phyloP scores from a whole-genome alignment of 2,797 vertebrate genomes.

The Denticeps clupeoides region DNA sequence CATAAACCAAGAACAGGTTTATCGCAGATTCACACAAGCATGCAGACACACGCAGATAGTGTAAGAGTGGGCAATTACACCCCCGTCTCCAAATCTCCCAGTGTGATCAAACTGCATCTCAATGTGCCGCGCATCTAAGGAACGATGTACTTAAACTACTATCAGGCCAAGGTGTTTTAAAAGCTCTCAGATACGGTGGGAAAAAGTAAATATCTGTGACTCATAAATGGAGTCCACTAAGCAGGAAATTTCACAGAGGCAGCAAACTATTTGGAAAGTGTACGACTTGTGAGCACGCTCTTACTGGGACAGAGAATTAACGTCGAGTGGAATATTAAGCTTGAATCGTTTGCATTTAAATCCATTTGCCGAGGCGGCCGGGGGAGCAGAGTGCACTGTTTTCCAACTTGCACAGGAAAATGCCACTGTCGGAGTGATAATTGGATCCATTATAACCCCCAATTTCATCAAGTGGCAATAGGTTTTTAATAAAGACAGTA shows the following conservation, averaged over 20 bases:
- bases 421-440: slow-evolving; percentile 13
- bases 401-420: slow-evolving; percentile 9
- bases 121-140: slow-evolving; percentile 1
- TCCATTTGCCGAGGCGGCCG: slow-evolving; percentile 5
- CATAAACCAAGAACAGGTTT: too few relatives aligned
- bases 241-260: slow-evolving; percentile 1
- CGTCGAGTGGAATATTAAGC: slow-evolving; percentile 13
- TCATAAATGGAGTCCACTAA: background rate
- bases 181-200: slow-evolving; percentile 6
- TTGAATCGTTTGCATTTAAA: slow-evolving; percentile 11
- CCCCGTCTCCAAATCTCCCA: slow-evolving; percentile 21
- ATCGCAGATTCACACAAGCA: background rate
- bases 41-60: background rate
- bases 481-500: slow-evolving; percentile 11
- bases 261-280: slow-evolving; percentile 5
- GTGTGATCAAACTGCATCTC: slow-evolving; percentile 26
- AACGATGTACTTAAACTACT: background rate
- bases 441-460: slow-evolving; percentile 19
- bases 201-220: slow-evolving; percentile 18
- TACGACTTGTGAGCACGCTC: slow-evolving; percentile 7
- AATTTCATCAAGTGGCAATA: slow-evolving; percentile 19
- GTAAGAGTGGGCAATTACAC: slow-evolving; percentile 15
- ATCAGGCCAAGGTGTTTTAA: slow-evolving; percentile 1
- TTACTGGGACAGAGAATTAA: slow-evolving; percentile 11
- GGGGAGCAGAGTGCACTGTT: background rate